Conservation (phyloP, 2,113 vertebrate species). For the Clarias batrachus region DNA sequence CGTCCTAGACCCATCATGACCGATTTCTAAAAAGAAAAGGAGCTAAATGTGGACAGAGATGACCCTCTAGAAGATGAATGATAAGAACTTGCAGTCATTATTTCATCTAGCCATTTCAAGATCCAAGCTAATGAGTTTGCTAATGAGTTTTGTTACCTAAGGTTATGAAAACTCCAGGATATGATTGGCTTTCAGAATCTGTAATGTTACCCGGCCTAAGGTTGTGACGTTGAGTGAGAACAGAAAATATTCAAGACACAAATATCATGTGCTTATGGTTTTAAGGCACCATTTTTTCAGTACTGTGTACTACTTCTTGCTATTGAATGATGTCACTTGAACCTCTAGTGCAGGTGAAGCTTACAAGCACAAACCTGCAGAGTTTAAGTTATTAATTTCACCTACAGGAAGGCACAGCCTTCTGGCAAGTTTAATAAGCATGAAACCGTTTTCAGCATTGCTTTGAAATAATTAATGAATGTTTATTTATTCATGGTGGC, state of each 20-base stretch:
- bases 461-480: neutral
- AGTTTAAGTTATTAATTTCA: neutral
- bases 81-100: conserved; percentile 11
- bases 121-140: neutral
- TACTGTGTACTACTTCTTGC: conserved; percentile 9
- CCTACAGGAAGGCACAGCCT: neutral
- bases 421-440: conserved; percentile 1
- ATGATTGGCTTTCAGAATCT: conserved; percentile 5
- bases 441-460: conserved; percentile 14
- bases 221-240: neutral
- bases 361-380: conserved; percentile 42
- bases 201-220: neutral
- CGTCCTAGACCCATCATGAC: conserved; percentile 22
- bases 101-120: conserved; percentile 1
- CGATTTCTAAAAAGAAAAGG: conserved; percentile 19
- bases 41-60: conserved; percentile 17
- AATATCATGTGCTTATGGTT: neutral
- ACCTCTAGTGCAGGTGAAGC: conserved; percentile 26
- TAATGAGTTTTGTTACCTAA: conserved; percentile 5
- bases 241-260: conserved; percentile 22
- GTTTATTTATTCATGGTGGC: conserved; percentile 8
- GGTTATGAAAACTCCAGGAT: conserved; percentile 8
- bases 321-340: conserved; percentile 22
- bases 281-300: conserved; percentile 12
- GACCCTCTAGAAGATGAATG: conserved; percentile 20